Conservation (phyloP, 92 coral and sea anemone species). For the Diadumene lineata region DNA sequence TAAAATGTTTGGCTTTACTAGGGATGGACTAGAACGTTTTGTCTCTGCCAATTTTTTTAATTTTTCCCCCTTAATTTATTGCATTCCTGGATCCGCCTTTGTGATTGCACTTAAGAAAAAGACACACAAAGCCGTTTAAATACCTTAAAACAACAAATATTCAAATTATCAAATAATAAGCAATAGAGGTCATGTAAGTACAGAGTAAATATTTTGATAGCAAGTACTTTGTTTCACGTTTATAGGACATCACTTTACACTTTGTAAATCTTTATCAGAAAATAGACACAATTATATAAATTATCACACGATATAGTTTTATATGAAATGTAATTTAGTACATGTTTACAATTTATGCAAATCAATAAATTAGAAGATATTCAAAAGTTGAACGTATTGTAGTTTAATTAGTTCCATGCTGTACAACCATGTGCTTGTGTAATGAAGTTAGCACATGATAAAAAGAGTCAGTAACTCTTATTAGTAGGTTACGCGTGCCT, state of each 20-base stretch:
- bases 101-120: not conserved
- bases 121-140: not conserved
- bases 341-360: too few relatives aligned
- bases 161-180: not conserved
- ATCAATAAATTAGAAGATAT: not conserved
- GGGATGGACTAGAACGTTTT: too few relatives aligned
- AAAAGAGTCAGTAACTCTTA: conserved; percentile 13
- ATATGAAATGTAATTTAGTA: too few relatives aligned
- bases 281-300: not conserved
- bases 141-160: not conserved
- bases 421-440: conserved; percentile 16
- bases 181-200: not conserved
- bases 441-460: conserved; percentile 1
- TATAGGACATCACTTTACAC: too few relatives aligned
- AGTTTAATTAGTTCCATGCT: not conserved
- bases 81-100: too few relatives aligned
- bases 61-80: too few relatives aligned
- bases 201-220: not conserved
- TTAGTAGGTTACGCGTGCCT: conserved; percentile 39
- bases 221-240: too few relatives aligned
- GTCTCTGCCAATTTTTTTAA: too few relatives aligned
- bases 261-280: not conserved
- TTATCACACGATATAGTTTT: too few relatives aligned
- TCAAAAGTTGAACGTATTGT: not conserved
- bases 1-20: too few relatives aligned